Conservation (phyloP, 1,140 invertebrate genomes). For the Nilaparvata lugens region DNA sequence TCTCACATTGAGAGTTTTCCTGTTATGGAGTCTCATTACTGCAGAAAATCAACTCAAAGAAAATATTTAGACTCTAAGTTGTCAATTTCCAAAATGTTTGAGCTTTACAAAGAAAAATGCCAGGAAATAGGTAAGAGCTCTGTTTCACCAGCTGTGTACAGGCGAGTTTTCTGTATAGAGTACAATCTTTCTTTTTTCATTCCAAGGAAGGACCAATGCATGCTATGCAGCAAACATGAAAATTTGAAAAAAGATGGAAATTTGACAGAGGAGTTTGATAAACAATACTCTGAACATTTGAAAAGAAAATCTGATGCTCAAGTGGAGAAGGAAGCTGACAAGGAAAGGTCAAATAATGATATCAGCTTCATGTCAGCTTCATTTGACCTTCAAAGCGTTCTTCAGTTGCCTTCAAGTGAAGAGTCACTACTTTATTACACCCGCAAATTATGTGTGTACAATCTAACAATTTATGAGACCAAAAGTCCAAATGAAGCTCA, state of each 20-base stretch:
- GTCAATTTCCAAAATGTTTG: conserved; percentile 7
- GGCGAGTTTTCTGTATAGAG: conserved; percentile 4
- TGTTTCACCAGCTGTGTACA: neutral
- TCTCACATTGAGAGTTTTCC: neutral
- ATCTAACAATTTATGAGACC: conserved; percentile 23
- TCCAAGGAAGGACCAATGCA: conserved; percentile 7
- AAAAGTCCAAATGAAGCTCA: conserved; percentile 14
- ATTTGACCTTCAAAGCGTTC: neutral
- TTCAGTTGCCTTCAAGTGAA: conserved; percentile 17
- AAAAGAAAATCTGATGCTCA: conserved; percentile 1
- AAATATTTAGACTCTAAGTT: conserved; percentile 8
- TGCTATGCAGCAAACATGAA: neutral
- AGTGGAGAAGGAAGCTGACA: conserved; percentile 5
- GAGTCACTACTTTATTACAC: conserved; percentile 19
- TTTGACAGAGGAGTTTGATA: neutral
- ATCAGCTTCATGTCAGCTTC: too few relatives aligned
- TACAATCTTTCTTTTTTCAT: conserved; percentile 7
- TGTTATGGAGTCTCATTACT: conserved; percentile 5
- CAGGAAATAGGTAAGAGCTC: conserved; percentile 3
- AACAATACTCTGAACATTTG: conserved; percentile 1
- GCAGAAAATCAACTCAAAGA: conserved; percentile 4
- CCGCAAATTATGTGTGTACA: conserved; percentile 21
- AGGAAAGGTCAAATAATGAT: neutral
- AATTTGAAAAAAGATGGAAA: conserved; percentile 7
- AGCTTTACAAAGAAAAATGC: neutral